Evolutionary conservation across 2,888 invertebrate species (phyloP), one percentile per base, ranked within the genome.

Genomic region (Lasius platythorax): DNA sequence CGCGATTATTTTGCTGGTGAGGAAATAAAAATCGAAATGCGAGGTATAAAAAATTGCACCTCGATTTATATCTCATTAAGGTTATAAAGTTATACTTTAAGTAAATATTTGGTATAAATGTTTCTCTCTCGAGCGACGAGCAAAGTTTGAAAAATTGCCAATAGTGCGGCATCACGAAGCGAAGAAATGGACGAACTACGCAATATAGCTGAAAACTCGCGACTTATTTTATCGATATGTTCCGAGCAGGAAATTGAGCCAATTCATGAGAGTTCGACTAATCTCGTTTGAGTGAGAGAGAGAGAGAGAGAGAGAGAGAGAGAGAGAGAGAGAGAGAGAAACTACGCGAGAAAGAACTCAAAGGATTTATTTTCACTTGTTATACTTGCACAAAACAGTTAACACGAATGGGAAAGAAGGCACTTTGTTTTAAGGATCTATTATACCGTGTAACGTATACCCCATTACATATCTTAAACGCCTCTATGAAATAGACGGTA

Each of bases 401-500:
- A 70, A 72, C 79, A 72, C 58, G 46, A 58, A 46, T 18, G 33
- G 33, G 61, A 46, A 79, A 72, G 46, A 72, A 79, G 58, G 37
- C 33, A 46, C 79, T 79, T 72, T 79, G 79, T 79, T 72, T 61
- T 79, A 72, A 79, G 79, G 73, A 79, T 72, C 79, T 79, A 72
- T 79, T 79, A 72, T 72, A 79, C 61, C 43, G 56, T 56, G 56
- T 56, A 56, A 68, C 68, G 30, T 78, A 78, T 68, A 78, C 68
- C 56, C 46, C 37, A 79, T 79, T 79, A 79, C 61, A 23, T 33
- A 33, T 72, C 33, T 79, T 78, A 61, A 58, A 72, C 72, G 37
- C 23, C 58, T 23, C 28, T 43, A 46, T 33, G 9, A 56, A 61
- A 28, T 68, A 46, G 61, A 46, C 61, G 79, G 23, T 72, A 61